These are phyloP conservation scores for Drosophila watanabei DNA, from an alignment of 1,140 invertebrate species.

Conservation along the genomic window DNA sequence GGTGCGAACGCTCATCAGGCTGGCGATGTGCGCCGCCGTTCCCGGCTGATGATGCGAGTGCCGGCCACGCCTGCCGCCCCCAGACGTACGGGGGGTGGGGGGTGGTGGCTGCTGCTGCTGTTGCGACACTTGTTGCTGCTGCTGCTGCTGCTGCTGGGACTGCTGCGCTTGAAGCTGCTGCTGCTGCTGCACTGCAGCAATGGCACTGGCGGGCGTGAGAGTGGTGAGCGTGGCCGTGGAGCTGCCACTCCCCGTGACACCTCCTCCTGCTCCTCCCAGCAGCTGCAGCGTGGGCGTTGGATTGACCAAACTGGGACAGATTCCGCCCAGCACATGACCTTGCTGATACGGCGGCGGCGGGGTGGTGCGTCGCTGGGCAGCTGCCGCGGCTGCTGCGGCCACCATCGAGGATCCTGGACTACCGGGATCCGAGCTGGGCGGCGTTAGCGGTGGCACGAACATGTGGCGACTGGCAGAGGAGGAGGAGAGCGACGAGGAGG, in stretches of 20 bases:
- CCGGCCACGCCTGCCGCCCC: constrained; percentile 61
- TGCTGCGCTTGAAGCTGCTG: constrained; percentile 31
- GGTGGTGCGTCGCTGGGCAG: constrained; percentile 85
- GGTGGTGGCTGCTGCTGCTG: constrained; percentile 61
- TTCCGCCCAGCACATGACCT: constrained; percentile 65
- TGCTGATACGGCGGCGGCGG: constrained; percentile 86
- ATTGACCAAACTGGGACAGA: constrained; percentile 67
- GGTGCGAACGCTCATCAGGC: constrained; percentile 83
- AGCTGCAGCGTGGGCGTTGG: constrained; percentile 56
- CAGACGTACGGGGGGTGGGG: constrained; percentile 63
- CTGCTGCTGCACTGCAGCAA: constrained; percentile 16
- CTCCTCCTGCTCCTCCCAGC: constrained; percentile 40
- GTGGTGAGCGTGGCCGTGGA: constrained; percentile 70
- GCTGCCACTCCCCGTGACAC: constrained; percentile 16
- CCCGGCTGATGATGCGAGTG: constrained; percentile 74
- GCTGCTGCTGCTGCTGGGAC: constrained; percentile 14
- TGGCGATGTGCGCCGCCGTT: constrained; percentile 75
- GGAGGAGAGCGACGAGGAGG: constrained; percentile 48
- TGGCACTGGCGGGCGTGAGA: constrained; percentile 63
- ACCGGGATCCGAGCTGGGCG: constrained; percentile 93
- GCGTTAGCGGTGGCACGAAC: constrained; percentile 92
- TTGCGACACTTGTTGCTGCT: constrained; percentile 30
- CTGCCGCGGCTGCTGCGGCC: constrained; percentile 85
- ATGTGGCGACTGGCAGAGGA: constrained; percentile 87
- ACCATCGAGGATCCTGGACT: constrained; percentile 88